Percentiles rank a stretch among this genome's conserved stretches.
phyloP scores from a whole-genome alignment of 2,113 vertebrate species.

The Nannospalax galili region DNA sequence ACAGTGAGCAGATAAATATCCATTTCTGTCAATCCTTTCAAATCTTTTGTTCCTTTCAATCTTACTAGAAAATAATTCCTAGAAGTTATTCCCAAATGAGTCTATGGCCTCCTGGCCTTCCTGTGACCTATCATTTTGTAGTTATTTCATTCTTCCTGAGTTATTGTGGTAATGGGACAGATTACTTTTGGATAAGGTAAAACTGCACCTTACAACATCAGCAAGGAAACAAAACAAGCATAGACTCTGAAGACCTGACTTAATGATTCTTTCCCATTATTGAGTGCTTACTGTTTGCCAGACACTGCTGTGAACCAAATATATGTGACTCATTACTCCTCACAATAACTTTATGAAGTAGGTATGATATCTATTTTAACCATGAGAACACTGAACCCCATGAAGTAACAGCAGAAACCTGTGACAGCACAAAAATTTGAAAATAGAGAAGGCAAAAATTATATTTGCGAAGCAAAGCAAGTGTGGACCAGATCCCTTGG shows the following conservation, averaged over 20 bases:
- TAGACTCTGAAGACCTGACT: not conserved
- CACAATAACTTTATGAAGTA: slow-evolving; percentile 35
- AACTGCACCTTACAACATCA: not conserved
- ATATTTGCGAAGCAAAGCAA: not conserved
- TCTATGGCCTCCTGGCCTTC: slow-evolving; percentile 1
- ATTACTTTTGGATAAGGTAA: not conserved
- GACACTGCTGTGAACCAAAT: not conserved
- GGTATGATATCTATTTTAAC: not conserved
- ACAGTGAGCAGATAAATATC: not conserved
- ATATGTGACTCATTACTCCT: not conserved
- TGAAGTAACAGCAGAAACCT: not conserved
- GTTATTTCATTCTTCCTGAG: not conserved
- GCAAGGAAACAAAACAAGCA: slow-evolving; percentile 25
- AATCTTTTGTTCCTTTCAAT: not conserved
- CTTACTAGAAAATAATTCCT: not conserved
- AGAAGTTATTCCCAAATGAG: slow-evolving; percentile 7
- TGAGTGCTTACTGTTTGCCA: not conserved
- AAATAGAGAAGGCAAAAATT: slow-evolving; percentile 28
- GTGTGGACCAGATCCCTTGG: not conserved
- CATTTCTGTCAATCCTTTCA: slow-evolving; percentile 7
- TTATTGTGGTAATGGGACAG: not conserved
- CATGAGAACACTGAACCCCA: not conserved
- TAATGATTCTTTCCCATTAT: not conserved
- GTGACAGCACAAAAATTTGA: slow-evolving; percentile 10
- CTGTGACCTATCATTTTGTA: not conserved